Evolutionary conservation across 2,797 vertebrate species (phyloP).

Genomic region (Hyperoplus immaculatus): DNA sequence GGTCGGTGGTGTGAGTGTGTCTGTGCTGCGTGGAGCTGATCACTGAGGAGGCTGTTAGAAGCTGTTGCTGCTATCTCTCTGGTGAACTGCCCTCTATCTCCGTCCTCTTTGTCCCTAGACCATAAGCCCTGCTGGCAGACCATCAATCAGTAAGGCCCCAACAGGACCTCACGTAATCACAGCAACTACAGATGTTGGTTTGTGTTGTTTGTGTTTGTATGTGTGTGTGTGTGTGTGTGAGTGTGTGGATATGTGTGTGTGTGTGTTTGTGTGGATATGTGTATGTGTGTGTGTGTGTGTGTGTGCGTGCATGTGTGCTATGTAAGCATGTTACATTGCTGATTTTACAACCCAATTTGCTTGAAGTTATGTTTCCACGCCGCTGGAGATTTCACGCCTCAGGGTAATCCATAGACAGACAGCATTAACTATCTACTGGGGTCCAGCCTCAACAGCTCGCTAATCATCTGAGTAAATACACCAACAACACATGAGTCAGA

Average conservation of each 20-base stretch:
- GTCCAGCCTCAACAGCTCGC: constrained; percentile 16
- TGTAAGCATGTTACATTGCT: constrained; percentile 11
- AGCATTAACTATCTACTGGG: constrained; percentile 31
- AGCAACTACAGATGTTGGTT: background rate
- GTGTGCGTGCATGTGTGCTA: constrained; percentile 26
- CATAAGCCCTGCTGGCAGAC: constrained; percentile 59
- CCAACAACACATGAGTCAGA: constrained; percentile 18
- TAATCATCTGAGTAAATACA: constrained; percentile 31
- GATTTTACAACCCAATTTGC: constrained; percentile 48
- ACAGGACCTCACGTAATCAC: constrained; percentile 72
- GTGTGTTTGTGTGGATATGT: background rate
- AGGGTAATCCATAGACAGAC: constrained; percentile 41
- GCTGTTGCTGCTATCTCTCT: constrained; percentile 55
- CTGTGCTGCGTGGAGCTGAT: constrained; percentile 62
- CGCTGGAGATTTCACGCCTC: constrained; percentile 54
- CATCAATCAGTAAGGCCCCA: constrained; percentile 75
- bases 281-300: constrained; percentile 6
- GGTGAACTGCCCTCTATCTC: constrained; percentile 71
- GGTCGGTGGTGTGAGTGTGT: constrained; percentile 55
- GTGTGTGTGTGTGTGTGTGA: constrained; percentile 12
- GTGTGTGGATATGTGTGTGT: background rate
- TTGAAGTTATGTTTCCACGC: constrained; percentile 57
- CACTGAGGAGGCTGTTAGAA: constrained; percentile 49
- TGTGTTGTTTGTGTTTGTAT: background rate
- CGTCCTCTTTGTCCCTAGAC: constrained; percentile 62